Percentiles rank a stretch among this genome's conserved stretches.
Evolutionary conservation across 2,797 vertebrate genomes (phyloP).

Genomic region (Philypnodon macrostomus): DNA sequence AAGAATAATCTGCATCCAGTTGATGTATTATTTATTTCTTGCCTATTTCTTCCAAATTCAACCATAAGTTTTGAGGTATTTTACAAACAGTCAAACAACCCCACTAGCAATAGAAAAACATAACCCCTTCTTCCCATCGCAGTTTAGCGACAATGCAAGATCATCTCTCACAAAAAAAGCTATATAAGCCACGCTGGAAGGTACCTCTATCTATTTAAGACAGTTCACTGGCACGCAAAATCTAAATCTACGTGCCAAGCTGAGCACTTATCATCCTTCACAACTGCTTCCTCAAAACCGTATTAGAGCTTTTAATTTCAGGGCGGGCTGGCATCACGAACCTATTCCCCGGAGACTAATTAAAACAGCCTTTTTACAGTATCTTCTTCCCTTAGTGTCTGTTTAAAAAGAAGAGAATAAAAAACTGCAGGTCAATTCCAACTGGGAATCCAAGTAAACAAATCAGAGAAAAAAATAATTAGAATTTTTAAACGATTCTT

Average conservation of each 20-base stretch:
- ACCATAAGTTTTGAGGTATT: no score
- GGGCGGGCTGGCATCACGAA: conserved; percentile 48
- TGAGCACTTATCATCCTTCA: conserved; percentile 40
- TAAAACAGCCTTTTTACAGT: conserved; percentile 57
- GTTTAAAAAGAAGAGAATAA: conserved; percentile 38
- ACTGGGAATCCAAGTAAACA: conserved; percentile 54
- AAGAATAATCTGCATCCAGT: no score
- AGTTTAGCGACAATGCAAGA: no score
- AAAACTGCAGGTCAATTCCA: conserved; percentile 30
- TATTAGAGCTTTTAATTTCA: conserved; percentile 41
- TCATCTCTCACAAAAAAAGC: no score
- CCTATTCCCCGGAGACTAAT: conserved; percentile 60
- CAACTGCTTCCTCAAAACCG: conserved; percentile 27
- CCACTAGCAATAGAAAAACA: no score
- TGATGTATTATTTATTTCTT: no score
- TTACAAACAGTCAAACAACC: no score
- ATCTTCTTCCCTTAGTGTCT: conserved; percentile 55
- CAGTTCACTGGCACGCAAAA: conserved; percentile 23
- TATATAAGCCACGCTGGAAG: no score
- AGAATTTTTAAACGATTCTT: conserved; percentile 60
- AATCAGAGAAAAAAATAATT: conserved; percentile 21
- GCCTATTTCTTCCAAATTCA: no score
- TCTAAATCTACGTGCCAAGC: conserved; percentile 33
- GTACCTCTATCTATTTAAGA: background rate
- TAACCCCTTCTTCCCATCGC: no score